A percentile compares a stretch with the other conserved stretches of the same genome.
Conservation (phyloP, 1,140 invertebrate species). For the Cotesia vestalis region DNA sequence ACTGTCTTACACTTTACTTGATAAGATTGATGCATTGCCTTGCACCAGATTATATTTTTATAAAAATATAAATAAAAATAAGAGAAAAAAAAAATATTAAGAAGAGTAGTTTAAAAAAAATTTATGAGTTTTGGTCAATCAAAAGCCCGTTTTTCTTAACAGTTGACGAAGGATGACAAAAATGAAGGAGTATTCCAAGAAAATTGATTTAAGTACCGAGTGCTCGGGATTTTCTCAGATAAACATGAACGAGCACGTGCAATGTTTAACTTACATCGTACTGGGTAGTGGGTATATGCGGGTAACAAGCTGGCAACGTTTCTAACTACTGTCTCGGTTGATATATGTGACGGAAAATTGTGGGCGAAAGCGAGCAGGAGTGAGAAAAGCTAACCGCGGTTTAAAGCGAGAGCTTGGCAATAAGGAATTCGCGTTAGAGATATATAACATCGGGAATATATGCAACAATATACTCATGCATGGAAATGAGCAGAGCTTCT, state of each 20-base stretch:
- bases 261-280: conserved; percentile 33
- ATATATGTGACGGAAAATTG: conserved; percentile 67
- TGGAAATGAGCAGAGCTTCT: background rate
- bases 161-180: no score
- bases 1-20: no score
- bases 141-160: no score
- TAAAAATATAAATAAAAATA: no score
- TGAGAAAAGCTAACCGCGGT: conserved; percentile 29
- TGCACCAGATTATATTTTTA: no score
- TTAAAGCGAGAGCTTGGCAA: conserved; percentile 24
- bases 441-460: background rate
- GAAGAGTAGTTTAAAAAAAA: background rate
- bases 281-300: background rate
- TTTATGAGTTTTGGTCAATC: background rate
- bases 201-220: background rate
- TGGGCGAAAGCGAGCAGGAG: conserved; percentile 50
- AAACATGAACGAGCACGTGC: conserved; percentile 37
- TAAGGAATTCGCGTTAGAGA: conserved; percentile 35
- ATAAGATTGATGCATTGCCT: no score
- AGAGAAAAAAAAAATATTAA: no score
- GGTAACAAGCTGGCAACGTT: conserved; percentile 66
- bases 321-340: conserved; percentile 63
- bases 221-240: conserved; percentile 28
- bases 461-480: conserved; percentile 1
- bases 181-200: no score